phyloP scores from a whole-genome alignment of 2,888 invertebrate genomes.

The Stictocephala bisonia region DNA sequence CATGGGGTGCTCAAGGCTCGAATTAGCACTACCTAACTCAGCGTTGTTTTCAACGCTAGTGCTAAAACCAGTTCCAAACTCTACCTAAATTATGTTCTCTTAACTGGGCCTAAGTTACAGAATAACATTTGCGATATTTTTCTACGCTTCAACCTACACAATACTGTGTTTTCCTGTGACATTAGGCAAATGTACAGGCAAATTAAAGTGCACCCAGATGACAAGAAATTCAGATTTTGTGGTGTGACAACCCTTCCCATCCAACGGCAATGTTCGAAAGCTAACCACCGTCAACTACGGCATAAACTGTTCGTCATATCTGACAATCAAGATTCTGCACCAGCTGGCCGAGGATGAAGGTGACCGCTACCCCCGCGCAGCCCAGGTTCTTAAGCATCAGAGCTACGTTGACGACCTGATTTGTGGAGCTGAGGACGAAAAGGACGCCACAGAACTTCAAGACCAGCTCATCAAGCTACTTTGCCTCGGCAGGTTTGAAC shows the following conservation, averaged over 20 bases:
- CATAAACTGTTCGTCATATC: conserved; percentile 52
- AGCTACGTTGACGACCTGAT: conserved; percentile 57
- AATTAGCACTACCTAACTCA: no score
- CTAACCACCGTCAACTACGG: conserved; percentile 56
- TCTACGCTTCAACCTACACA: no score
- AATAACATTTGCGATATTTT: no score
- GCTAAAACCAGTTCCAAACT: no score
- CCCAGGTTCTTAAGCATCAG: conserved; percentile 40
- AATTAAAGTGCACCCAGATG: conserved; percentile 17
- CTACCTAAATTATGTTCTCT: no score
- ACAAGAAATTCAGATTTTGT: conserved; percentile 2
- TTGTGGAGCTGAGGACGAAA: conserved; percentile 14
- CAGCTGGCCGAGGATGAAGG: conserved; percentile 50
- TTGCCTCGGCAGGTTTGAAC: background rate
- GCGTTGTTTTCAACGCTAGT: no score
- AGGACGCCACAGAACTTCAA: background rate
- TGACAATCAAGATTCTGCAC: conserved; percentile 50
- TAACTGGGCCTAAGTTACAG: no score
- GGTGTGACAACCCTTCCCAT: no score
- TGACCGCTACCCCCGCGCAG: conserved; percentile 44
- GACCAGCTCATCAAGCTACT: background rate
- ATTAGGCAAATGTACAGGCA: conserved; percentile 40
- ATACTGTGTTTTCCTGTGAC: no score
- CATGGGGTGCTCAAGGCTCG: no score
- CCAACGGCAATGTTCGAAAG: no score